A percentile compares a stretch with the other conserved stretches of the same genome.
Evolutionary conservation across 2,113 vertebrate species (phyloP).

Genomic region (Thermophis baileyi): DNA sequence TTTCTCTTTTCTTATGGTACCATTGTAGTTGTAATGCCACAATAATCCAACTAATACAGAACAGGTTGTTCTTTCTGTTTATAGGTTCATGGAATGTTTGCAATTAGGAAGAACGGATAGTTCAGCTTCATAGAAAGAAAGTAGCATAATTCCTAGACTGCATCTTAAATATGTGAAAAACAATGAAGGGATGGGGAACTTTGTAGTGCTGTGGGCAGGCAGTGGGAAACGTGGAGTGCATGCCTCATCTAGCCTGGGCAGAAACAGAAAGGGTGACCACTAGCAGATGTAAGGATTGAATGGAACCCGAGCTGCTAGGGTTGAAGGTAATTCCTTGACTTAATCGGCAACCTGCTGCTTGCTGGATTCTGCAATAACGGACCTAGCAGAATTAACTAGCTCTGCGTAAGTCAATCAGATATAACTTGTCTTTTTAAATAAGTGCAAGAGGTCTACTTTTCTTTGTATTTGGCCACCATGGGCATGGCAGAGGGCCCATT

Average conservation of each 20-base stretch:
- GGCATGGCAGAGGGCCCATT: neutral
- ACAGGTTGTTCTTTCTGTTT: neutral
- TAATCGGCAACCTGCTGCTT: neutral
- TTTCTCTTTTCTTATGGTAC: neutral
- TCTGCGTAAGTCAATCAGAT: neutral
- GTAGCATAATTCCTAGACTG: neutral
- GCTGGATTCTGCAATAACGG: neutral
- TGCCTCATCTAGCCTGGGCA: neutral
- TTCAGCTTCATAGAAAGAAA: neutral
- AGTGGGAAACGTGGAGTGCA: neutral
- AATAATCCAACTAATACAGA: neutral
- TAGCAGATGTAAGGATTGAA: neutral
- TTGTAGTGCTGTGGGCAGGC: neutral
- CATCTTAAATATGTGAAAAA: neutral
- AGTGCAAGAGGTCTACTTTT: neutral
- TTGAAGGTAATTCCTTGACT: neutral
- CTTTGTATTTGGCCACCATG: neutral
- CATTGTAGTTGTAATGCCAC: neutral
- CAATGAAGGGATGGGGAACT: neutral
- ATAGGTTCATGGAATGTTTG: neutral
- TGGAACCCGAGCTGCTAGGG: neutral
- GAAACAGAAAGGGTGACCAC: neutral
- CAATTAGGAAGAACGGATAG: neutral
- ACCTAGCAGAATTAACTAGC: neutral
- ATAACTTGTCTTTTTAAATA: neutral